phyloP scores from a whole-genome alignment of 1,140 invertebrate genomes.

The Scaptomyza hsui region DNA sequence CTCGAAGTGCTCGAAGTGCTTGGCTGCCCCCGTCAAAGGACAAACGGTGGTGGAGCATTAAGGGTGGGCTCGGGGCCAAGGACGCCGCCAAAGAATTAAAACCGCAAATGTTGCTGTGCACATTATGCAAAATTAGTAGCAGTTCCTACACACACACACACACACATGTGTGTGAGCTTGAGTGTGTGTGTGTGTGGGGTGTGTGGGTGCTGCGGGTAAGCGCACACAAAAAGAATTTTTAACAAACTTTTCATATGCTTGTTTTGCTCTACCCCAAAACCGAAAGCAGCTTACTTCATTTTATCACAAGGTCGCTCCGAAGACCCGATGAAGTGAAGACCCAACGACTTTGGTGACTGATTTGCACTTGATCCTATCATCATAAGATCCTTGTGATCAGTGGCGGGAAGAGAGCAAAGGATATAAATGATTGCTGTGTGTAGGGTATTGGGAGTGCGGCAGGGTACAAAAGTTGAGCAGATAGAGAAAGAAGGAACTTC shows the following conservation, averaged over 20 bases:
- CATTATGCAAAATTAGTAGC: slow-evolving; percentile 68
- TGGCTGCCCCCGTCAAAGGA: slow-evolving; percentile 40
- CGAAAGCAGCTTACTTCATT: slow-evolving; percentile 7
- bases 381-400: background rate
- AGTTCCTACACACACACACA: slow-evolving; percentile 26
- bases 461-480: slow-evolving; percentile 49
- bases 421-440: background rate
- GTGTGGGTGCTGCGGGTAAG: slow-evolving; percentile 13
- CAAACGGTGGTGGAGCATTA: background rate
- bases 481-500: slow-evolving; percentile 40
- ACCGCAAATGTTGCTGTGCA: slow-evolving; percentile 78
- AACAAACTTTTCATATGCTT: slow-evolving; percentile 79
- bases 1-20: slow-evolving; percentile 38
- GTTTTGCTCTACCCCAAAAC: slow-evolving; percentile 43
- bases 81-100: slow-evolving; percentile 67
- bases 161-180: background rate
- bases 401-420: background rate
- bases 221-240: slow-evolving; percentile 74
- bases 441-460: slow-evolving; percentile 7
- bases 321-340: background rate
- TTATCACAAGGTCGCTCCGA: background rate
- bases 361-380: background rate
- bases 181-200: slow-evolving; percentile 24
- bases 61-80: slow-evolving; percentile 18
- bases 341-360: background rate